Conservation (phyloP, 2,888 invertebrate species). For the Sesia bembeciformis region DNA sequence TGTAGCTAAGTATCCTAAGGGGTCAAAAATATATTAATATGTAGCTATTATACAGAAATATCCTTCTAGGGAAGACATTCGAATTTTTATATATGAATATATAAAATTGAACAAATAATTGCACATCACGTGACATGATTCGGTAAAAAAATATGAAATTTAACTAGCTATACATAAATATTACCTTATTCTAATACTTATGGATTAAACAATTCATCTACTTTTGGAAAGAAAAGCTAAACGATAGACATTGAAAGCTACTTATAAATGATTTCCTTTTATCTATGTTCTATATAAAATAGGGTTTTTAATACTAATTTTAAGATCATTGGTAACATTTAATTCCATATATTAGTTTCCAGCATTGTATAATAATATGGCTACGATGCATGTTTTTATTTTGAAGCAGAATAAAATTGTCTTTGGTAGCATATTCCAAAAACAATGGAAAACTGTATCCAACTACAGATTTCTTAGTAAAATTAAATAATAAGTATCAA, state of each 20-base stretch:
- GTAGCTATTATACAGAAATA: no score
- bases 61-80: not conserved
- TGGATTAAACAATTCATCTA: slow-evolving; percentile 16
- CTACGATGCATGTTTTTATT: no score
- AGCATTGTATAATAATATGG: no score
- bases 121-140: slow-evolving; percentile 38
- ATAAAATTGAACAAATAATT: slow-evolving; percentile 23
- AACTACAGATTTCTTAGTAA: no score
- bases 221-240: slow-evolving; percentile 16
- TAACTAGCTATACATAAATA: slow-evolving; percentile 38
- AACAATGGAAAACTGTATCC: no score
- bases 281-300: slow-evolving; percentile 5
- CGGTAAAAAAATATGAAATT: slow-evolving; percentile 62
- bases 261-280: slow-evolving; percentile 5
- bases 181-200: slow-evolving; percentile 32
- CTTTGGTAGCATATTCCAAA: no score
- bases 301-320: not conserved
- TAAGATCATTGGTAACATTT: no score
- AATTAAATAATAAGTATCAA: not conserved
- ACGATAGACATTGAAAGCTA: slow-evolving; percentile 12
- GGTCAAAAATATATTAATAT: no score
- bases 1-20: no score
- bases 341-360: no score
- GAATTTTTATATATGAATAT: slow-evolving; percentile 2
- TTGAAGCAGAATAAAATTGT: no score